Evolutionary conservation across 2,888 invertebrate species (phyloP), one percentile per base, ranked within the genome.

Genomic region (Trilocha varians): DNA sequence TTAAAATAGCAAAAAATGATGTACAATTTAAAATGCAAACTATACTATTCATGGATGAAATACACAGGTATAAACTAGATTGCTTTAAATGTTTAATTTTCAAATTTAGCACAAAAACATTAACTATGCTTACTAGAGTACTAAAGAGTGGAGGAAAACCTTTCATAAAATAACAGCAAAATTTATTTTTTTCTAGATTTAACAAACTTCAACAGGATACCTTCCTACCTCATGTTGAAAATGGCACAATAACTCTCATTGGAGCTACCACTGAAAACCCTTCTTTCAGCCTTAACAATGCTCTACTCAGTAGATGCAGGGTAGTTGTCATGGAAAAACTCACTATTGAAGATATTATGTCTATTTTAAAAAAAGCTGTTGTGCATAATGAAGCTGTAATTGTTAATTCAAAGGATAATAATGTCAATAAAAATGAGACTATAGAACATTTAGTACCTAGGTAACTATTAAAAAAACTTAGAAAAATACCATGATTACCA

Each of bases 231-330:
- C 91, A 93, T 69, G 91, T 95, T 13, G 95, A 95, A 70, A 91
- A 89, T 69, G 95, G 95, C 0, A 91, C 91, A 16, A 90, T 95
- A 32, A 90, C 88, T 35, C 73, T 95, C 44, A 88, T 95, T 44
- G 95, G 95, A 17, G 95, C 95, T 0, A 95, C 95, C 0, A 95
- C 95, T 33, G 95, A 95, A 70, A 95, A 95, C 72, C 95, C 95
- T n/a, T 94, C 94, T 0, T 95, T 94, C 67, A 91, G 90, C 58
- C 87, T 95, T 38, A 95, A 95, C 72, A 90, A 90, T 51, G 94
- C 95, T 0, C 71, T 95, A 25, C 77, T 95, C 8, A 94, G 93
- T 66, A 87, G 95, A 16, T 94, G 94, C 60, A 86, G 91, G 49
- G 93, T 95, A 2, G 88, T 94, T 46, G 89, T 92, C 1, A 74